A percentile compares a stretch with the other conserved stretches of the same genome.
These are phyloP conservation scores for Dugesia japonica DNA, from an alignment of 2,888 invertebrate species.

Conservation along the genomic window DNA sequence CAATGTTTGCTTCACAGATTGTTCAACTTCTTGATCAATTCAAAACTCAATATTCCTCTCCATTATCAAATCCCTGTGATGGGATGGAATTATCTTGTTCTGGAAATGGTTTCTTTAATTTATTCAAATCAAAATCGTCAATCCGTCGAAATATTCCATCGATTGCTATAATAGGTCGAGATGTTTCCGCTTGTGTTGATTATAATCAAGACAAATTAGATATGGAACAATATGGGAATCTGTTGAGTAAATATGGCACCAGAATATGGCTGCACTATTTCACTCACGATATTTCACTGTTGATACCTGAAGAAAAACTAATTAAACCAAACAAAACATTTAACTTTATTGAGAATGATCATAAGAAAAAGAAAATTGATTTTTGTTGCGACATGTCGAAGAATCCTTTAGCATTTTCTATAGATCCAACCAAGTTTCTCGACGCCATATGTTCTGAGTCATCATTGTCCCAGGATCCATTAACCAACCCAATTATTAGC, in stretches of 20 bases:
- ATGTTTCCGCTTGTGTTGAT: background rate
- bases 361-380: background rate
- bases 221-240: background rate
- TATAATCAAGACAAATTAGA: background rate
- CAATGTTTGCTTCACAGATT: background rate
- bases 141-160: background rate
- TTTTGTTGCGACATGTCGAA: background rate
- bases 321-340: background rate
- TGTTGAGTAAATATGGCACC: background rate
- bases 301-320: background rate
- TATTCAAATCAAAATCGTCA: background rate
- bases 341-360: background rate
- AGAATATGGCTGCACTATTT: background rate
- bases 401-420: background rate
- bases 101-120: background rate
- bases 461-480: background rate
- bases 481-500: background rate
- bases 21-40: background rate
- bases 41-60: background rate
- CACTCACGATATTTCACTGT: background rate
- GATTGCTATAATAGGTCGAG: background rate
- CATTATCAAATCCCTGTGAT: background rate
- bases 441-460: background rate
- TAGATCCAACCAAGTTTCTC: background rate
- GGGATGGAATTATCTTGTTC: slow-evolving; percentile 12